Percentiles rank a stretch among this genome's conserved stretches.
phyloP scores from a whole-genome alignment of 2,888 invertebrate genomes.

The Cacoxenus indagator region DNA sequence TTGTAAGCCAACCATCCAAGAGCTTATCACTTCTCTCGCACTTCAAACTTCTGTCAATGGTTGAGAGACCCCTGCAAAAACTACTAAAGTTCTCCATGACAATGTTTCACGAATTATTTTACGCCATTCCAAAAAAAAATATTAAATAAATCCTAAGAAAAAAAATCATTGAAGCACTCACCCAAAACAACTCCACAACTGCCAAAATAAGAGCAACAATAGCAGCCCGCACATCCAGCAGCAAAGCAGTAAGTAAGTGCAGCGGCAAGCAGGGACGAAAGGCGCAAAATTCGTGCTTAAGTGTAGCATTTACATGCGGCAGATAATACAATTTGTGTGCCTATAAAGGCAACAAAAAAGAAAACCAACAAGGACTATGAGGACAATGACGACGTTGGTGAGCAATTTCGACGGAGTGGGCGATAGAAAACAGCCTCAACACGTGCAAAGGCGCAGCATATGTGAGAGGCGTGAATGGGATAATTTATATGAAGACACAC shows the following conservation, averaged over 20 bases:
- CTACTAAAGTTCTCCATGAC: too few species aligned
- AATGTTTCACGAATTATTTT: neutral
- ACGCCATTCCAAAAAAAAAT: neutral
- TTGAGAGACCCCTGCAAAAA: too few species aligned
- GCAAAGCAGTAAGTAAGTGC: slow-evolving; percentile 24
- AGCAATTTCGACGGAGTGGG: slow-evolving; percentile 36
- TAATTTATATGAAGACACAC: slow-evolving; percentile 51
- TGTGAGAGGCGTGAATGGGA: slow-evolving; percentile 60
- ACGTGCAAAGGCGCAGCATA: slow-evolving; percentile 15
- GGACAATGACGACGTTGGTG: slow-evolving; percentile 3
- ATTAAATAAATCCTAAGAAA: neutral
- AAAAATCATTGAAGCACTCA: slow-evolving; percentile 14
- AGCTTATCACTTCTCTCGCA: too few species aligned
- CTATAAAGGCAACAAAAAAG: slow-evolving; percentile 14
- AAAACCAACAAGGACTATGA: neutral
- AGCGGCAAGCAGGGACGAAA: neutral
- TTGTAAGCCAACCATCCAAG: too few species aligned
- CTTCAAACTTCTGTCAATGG: too few species aligned
- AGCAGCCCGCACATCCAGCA: slow-evolving; percentile 9
- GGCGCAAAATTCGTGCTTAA: slow-evolving; percentile 55
- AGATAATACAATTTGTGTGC: slow-evolving; percentile 51
- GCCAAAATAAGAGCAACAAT: slow-evolving; percentile 5
- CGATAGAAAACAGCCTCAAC: neutral
- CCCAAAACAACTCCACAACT: slow-evolving; percentile 14
- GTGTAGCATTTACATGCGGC: slow-evolving; percentile 59